Evolutionary conservation across 2,113 vertebrate species (phyloP).

Genomic region (Lates calcarifer): DNA sequence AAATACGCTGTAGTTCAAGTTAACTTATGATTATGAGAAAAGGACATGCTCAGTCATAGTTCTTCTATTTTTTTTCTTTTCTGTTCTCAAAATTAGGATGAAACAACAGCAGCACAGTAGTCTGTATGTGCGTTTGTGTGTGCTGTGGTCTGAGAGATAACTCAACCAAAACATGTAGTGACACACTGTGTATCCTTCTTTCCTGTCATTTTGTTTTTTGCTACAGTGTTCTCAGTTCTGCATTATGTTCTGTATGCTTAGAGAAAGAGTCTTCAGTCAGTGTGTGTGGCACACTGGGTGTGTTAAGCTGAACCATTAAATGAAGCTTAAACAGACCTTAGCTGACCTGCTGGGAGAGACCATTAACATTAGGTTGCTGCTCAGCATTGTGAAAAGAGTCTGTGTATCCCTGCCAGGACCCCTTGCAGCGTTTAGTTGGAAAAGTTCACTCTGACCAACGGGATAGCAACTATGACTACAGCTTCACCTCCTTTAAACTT

Average conservation of each 20-base stretch:
- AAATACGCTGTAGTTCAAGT: not conserved
- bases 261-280: not conserved
- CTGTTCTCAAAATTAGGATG: slow-evolving; percentile 5
- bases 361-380: slow-evolving; percentile 24
- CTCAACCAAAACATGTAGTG: slow-evolving; percentile 21
- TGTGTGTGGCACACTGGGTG: slow-evolving; percentile 23
- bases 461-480: slow-evolving; percentile 11
- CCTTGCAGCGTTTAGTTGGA: slow-evolving; percentile 3
- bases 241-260: not conserved
- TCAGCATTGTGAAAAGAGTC: slow-evolving; percentile 34
- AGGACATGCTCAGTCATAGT: not conserved
- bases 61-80: not conserved
- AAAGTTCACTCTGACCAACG: slow-evolving; percentile 27
- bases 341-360: slow-evolving; percentile 38
- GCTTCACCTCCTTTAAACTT: slow-evolving; percentile 11
- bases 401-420: slow-evolving; percentile 35
- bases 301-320: slow-evolving; percentile 12
- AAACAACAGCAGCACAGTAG: not conserved
- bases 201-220: not conserved
- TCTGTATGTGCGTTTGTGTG: slow-evolving; percentile 12
- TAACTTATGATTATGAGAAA: slow-evolving; percentile 6
- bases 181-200: slow-evolving; percentile 13
- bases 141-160: not conserved
- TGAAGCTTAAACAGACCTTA: slow-evolving; percentile 27
- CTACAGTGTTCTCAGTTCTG: not conserved